These are phyloP conservation scores for Sympetrum striolatum DNA, from an alignment of 2,888 invertebrate species.

Conservation along the genomic window DNA sequence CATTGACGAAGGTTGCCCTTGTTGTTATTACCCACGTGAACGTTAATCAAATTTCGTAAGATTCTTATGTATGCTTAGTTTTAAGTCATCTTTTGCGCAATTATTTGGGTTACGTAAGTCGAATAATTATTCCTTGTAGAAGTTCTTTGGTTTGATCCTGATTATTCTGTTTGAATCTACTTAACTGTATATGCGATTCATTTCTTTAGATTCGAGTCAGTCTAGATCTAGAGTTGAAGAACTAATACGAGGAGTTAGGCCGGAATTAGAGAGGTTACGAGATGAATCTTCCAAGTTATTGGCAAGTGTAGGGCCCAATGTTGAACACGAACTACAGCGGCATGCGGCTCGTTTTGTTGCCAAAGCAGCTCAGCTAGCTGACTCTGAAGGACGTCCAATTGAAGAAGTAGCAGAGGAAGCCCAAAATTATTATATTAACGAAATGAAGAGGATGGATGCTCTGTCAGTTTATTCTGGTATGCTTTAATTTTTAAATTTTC, in stretches of 20 bases:
- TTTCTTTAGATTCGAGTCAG: not conserved
- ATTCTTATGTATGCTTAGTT: too few relatives aligned
- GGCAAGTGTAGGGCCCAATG: slow-evolving; percentile 56
- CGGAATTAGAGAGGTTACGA: slow-evolving; percentile 56
- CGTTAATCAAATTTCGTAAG: too few relatives aligned
- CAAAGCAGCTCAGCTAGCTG: slow-evolving; percentile 65
- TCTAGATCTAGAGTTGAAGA: slow-evolving; percentile 15
- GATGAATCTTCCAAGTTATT: slow-evolving; percentile 62
- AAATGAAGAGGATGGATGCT: slow-evolving; percentile 77
- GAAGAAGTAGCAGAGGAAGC: slow-evolving; percentile 90
- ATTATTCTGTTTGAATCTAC: too few relatives aligned
- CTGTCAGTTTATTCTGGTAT: slow-evolving; percentile 66
- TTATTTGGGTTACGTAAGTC: too few relatives aligned
- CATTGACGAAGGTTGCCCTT: too few relatives aligned
- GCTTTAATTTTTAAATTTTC: not conserved
- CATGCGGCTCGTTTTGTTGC: slow-evolving; percentile 72
- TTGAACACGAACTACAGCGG: slow-evolving; percentile 71
- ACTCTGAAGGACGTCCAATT: slow-evolving; percentile 68
- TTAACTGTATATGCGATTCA: not conserved
- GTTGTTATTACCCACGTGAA: too few relatives aligned
- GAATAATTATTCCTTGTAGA: too few relatives aligned
- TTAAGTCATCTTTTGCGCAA: too few relatives aligned
- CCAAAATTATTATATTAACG: slow-evolving; percentile 86
- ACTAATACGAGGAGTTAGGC: slow-evolving; percentile 26
- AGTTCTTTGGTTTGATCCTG: too few relatives aligned